These are phyloP conservation scores for Micrasema longulum DNA, from an alignment of 1,140 invertebrate species.

Conservation along the genomic window DNA sequence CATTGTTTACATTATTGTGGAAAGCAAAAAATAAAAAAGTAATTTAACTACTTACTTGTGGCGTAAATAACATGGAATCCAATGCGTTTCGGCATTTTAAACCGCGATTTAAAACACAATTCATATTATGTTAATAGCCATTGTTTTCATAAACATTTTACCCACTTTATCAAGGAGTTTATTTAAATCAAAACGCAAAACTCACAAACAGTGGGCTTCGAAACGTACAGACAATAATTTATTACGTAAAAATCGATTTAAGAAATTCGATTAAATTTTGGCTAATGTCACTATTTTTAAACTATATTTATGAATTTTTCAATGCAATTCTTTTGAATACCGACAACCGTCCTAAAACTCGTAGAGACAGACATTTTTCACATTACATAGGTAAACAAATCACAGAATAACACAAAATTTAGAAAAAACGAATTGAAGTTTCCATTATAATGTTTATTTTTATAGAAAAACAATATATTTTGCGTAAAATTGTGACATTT, in stretches of 20 bases:
- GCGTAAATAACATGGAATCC: constrained; percentile 67
- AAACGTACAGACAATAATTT: too few species aligned
- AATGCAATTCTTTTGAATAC: background rate
- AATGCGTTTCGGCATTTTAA: constrained; percentile 65
- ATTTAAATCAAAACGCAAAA: too few species aligned
- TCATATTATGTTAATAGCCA: too few species aligned
- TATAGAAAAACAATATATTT: constrained; percentile 1
- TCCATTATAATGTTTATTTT: background rate
- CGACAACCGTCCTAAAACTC: background rate
- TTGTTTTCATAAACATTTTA: too few species aligned
- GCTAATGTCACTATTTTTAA: constrained; percentile 8
- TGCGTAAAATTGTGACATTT: constrained; percentile 9
- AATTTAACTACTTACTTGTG: constrained; percentile 63
- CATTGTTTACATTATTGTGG: too few species aligned
- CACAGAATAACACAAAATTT: too few species aligned
- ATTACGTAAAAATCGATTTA: too few species aligned
- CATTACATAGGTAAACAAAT: background rate
- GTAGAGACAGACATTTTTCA: background rate
- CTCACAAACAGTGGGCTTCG: too few species aligned
- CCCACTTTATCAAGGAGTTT: too few species aligned
- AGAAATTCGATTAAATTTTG: too few species aligned
- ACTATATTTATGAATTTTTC: background rate
- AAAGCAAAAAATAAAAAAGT: background rate
- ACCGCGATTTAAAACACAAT: too few species aligned
- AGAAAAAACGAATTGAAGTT: too few species aligned